phyloP scores from a whole-genome alignment of 1,140 invertebrate genomes.

The Apocrypta bakeri region DNA sequence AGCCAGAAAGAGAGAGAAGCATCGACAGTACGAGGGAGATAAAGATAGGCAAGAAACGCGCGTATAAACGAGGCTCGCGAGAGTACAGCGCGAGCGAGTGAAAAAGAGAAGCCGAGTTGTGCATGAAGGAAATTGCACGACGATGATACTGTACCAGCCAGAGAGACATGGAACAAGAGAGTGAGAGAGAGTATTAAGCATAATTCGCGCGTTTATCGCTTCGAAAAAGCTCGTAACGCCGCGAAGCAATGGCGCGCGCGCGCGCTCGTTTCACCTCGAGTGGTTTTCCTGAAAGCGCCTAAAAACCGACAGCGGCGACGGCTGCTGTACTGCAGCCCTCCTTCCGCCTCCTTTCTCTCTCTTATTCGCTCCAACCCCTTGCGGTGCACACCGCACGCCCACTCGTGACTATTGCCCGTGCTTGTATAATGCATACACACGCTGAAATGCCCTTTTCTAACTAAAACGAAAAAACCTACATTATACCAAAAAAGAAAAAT shows the following conservation, averaged over 20 bases:
- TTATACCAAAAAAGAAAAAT: too few relatives aligned
- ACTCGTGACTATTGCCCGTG: background rate
- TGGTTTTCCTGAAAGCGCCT: constrained; percentile 54
- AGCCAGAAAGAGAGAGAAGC: constrained; percentile 7
- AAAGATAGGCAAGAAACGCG: constrained; percentile 37
- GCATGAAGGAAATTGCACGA: constrained; percentile 43
- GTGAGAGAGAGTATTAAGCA: constrained; percentile 56
- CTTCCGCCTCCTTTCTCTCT: constrained; percentile 3
- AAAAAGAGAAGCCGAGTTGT: background rate
- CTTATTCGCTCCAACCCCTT: background rate
- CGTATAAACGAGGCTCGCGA: constrained; percentile 26
- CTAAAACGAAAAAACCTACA: too few relatives aligned
- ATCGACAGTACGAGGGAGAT: constrained; percentile 11
- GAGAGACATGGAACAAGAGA: background rate
- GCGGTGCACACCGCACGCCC: background rate
- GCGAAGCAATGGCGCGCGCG: constrained; percentile 47
- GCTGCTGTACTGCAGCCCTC: background rate
- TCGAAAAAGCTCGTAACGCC: constrained; percentile 48
- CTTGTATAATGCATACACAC: background rate
- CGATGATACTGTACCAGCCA: constrained; percentile 29
- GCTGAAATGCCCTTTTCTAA: too few relatives aligned
- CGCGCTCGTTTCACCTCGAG: constrained; percentile 50
- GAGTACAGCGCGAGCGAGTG: background rate
- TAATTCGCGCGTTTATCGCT: constrained; percentile 66
- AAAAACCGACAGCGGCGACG: constrained; percentile 20